Conservation (phyloP, 2,797 vertebrate species). For the Acipenser transmontanus region DNA sequence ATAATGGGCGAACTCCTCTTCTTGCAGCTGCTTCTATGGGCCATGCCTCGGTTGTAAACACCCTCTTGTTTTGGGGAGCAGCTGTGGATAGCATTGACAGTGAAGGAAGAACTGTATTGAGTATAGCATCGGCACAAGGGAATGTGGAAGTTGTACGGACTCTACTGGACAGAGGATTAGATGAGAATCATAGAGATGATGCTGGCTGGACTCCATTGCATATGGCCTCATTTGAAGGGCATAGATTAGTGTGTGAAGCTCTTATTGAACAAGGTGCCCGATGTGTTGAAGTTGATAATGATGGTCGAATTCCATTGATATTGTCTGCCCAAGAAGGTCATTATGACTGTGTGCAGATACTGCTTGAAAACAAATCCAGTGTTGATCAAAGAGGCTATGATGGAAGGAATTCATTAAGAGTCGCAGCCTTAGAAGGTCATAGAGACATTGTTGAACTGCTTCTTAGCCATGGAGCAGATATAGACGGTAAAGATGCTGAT, state of each 20-base stretch:
- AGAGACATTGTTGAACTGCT: constrained; percentile 89
- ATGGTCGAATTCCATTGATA: constrained; percentile 88
- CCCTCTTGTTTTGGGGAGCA: constrained; percentile 92
- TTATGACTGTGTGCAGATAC: constrained; percentile 88
- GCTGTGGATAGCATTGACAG: constrained; percentile 96
- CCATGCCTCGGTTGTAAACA: constrained; percentile 90
- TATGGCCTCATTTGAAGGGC: constrained; percentile 95
- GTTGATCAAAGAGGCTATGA: constrained; percentile 92
- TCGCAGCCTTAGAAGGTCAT: constrained; percentile 88
- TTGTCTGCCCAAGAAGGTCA: constrained; percentile 91
- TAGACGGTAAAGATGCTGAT: constrained; percentile 91
- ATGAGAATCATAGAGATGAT: constrained; percentile 95
- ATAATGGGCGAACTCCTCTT: constrained; percentile 92
- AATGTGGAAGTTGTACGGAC: constrained; percentile 95
- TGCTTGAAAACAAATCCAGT: constrained; percentile 86
- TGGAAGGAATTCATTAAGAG: constrained; percentile 86
- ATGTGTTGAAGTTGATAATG: constrained; percentile 90
- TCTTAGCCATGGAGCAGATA: constrained; percentile 81
- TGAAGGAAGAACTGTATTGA: constrained; percentile 92
- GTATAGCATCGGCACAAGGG: constrained; percentile 95
- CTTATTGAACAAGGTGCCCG: constrained; percentile 96
- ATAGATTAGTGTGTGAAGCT: constrained; percentile 87
- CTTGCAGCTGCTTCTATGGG: constrained; percentile 96
- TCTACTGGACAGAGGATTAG: constrained; percentile 94
- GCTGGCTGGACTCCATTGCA: constrained; percentile 96